Percentiles rank a stretch among this genome's conserved stretches.
Evolutionary conservation across 2,113 vertebrate species (phyloP).

Genomic region (Triplophysa rosa): DNA sequence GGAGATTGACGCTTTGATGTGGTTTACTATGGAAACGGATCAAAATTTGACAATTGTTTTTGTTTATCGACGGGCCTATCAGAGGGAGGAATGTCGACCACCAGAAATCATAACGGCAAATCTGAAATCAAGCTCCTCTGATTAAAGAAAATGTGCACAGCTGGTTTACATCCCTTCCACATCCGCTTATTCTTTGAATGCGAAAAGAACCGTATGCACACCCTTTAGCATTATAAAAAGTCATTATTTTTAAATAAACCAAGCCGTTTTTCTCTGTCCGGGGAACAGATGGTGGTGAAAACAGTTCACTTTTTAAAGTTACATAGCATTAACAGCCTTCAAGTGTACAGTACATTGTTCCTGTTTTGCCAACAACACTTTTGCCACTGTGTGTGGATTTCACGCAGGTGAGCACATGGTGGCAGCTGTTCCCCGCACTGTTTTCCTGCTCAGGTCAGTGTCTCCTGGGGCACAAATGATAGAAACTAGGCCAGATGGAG

Average conservation of each 20-base stretch:
- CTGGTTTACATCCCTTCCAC: conserved; percentile 45
- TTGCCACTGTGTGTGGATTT: conserved; percentile 22
- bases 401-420: conserved; percentile 26
- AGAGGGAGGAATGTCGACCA: conserved; percentile 29
- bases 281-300: conserved; percentile 34
- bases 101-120: conserved; percentile 43
- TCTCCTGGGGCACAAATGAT: conserved; percentile 70
- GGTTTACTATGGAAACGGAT: conserved; percentile 45
- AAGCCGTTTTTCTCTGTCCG: conserved; percentile 14
- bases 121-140: conserved; percentile 47
- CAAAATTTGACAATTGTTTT: conserved; percentile 55
- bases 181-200: conserved; percentile 38
- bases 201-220: conserved; percentile 10
- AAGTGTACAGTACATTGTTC: conserved; percentile 7
- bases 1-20: conserved; percentile 48
- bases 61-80: conserved; percentile 42
- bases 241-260: conserved; percentile 44
- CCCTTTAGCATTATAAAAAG: conserved; percentile 18
- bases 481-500: conserved; percentile 78
- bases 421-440: conserved; percentile 46
- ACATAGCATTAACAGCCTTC: background rate
- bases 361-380: conserved; percentile 29
- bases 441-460: conserved; percentile 63
- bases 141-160: conserved; percentile 60
- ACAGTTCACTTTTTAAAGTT: conserved; percentile 30